Evolutionary conservation across 2,797 vertebrate genomes (phyloP).

Genomic region (Sus cebifrons): DNA sequence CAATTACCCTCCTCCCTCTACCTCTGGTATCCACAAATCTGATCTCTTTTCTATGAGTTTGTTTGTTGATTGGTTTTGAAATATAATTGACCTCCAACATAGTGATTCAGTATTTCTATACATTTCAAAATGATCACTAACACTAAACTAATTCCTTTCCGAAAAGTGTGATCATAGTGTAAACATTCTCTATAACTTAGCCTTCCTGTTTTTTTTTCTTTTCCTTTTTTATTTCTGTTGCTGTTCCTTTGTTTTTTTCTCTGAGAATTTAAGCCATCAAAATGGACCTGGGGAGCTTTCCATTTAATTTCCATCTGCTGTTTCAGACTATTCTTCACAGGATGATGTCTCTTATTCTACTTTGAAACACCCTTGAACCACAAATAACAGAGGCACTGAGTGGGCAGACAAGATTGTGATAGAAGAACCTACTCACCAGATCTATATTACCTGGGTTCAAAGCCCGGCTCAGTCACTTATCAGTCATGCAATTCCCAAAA

Average conservation of each 20-base stretch:
- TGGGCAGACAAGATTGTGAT: background rate
- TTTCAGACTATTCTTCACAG: background rate
- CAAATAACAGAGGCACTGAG: background rate
- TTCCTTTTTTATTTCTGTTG: background rate
- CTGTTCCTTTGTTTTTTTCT: background rate
- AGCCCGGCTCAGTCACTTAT: background rate
- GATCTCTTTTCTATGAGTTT: too few species aligned
- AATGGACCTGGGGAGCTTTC: background rate
- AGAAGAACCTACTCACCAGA: background rate
- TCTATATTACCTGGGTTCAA: background rate
- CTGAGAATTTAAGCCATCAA: background rate
- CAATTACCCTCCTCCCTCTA: too few species aligned
- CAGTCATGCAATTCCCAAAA: background rate
- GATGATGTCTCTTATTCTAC: background rate
- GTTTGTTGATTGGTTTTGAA: too few species aligned
- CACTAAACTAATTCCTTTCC: background rate
- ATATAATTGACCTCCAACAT: too few species aligned
- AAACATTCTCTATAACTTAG: background rate
- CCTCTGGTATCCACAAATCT: too few species aligned
- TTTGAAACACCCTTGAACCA: background rate
- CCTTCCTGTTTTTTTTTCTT: background rate
- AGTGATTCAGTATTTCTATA: too few species aligned
- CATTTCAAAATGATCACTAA: background rate
- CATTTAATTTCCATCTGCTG: background rate
- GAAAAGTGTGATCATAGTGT: background rate